These are phyloP conservation scores for Tetragnatha montana DNA, from an alignment of 2,888 invertebrate genomes.

Conservation along the genomic window DNA sequence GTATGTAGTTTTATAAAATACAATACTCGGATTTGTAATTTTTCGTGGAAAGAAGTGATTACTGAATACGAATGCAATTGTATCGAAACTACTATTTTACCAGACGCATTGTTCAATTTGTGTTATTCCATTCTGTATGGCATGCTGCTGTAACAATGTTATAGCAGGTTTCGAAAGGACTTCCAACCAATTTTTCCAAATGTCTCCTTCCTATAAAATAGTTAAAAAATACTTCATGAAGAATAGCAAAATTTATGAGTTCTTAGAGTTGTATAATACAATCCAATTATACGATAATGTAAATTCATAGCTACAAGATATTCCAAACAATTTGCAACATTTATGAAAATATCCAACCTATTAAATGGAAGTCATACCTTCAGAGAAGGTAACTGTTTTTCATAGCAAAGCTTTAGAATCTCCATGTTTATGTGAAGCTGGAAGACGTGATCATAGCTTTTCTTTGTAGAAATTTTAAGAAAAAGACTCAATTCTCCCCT, in stretches of 20 bases:
- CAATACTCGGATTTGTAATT: background rate
- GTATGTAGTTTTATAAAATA: background rate
- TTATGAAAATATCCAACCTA: background rate
- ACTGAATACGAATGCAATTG: no score
- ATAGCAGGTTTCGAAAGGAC: conserved; percentile 60
- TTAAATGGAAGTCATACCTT: conserved; percentile 1
- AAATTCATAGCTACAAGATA: background rate
- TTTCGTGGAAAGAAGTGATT: background rate
- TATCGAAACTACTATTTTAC: conserved; percentile 7
- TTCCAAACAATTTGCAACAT: background rate
- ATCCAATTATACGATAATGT: background rate
- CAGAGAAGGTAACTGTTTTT: conserved; percentile 21
- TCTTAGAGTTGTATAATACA: background rate
- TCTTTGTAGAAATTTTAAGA: conserved; percentile 26
- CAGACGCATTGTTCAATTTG: conserved; percentile 56
- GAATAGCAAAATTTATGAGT: background rate
- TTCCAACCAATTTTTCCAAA: conserved; percentile 65
- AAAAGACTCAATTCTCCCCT: conserved; percentile 46
- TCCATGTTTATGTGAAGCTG: conserved; percentile 46
- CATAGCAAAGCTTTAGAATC: conserved; percentile 37
- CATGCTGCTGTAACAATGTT: conserved; percentile 65
- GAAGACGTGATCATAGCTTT: conserved; percentile 22
- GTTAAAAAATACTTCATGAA: background rate
- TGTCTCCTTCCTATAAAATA: conserved; percentile 7
- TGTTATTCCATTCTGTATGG: conserved; percentile 58